Percentiles rank a stretch among this genome's conserved stretches.
Evolutionary conservation across 1,140 invertebrate genomes (phyloP).

Genomic region (Calliopsis andreniformis): DNA sequence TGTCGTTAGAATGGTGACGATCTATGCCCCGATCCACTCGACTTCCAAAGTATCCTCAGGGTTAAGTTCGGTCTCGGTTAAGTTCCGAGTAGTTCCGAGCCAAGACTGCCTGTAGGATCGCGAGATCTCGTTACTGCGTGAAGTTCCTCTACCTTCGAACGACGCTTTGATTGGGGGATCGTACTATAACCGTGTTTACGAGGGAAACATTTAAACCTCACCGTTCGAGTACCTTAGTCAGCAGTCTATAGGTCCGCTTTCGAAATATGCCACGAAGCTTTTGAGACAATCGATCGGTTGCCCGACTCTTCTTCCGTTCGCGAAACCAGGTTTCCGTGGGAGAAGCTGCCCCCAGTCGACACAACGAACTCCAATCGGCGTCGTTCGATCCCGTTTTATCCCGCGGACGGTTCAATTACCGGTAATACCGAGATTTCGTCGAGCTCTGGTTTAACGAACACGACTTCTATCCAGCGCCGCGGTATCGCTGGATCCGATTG

Average conservation of each 20-base stretch:
- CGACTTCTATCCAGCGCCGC: slow-evolving; percentile 42
- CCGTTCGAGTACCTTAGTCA: not conserved
- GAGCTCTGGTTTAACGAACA: slow-evolving; percentile 34
- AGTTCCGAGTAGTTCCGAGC: slow-evolving; percentile 37
- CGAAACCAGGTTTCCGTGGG: not conserved
- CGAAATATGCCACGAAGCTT: not conserved
- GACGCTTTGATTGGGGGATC: not conserved
- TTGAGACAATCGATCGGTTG: not conserved
- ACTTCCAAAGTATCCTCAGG: slow-evolving; percentile 36
- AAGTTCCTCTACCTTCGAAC: not conserved
- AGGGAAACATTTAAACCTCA: not conserved
- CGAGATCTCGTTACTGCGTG: slow-evolving; percentile 7
- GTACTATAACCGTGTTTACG: slow-evolving; percentile 16
- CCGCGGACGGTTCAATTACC: slow-evolving; percentile 53
- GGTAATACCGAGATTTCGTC: slow-evolving; percentile 38
- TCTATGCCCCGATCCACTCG: slow-evolving; percentile 31
- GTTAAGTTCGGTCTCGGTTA: slow-evolving; percentile 44
- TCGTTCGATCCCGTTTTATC: slow-evolving; percentile 20
- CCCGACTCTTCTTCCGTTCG: not conserved
- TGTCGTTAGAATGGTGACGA: slow-evolving; percentile 54
- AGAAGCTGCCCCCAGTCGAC: not conserved
- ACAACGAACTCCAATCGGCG: not conserved
- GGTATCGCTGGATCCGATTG: slow-evolving; percentile 47
- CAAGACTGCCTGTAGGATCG: slow-evolving; percentile 30
- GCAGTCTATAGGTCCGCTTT: not conserved